Conservation (phyloP, 2,113 vertebrate species). For the Narcine bancroftii region DNA sequence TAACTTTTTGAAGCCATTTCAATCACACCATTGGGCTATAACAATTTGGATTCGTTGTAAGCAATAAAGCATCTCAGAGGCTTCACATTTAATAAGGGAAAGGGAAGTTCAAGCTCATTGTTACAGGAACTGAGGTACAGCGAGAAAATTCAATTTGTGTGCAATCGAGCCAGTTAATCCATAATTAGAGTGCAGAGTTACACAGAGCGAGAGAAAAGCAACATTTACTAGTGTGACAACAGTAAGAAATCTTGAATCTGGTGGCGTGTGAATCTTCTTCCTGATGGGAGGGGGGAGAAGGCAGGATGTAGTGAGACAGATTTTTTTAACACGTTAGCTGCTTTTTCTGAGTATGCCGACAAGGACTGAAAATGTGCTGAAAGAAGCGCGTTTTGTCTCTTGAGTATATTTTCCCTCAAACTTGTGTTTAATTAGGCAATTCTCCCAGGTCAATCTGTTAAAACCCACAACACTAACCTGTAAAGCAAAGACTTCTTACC, state of each 20-base stretch:
- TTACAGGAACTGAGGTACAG: no score
- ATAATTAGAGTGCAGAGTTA: no score
- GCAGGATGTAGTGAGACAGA: no score
- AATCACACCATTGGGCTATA: background rate
- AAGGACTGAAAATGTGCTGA: background rate
- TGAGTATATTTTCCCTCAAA: background rate
- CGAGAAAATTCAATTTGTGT: no score
- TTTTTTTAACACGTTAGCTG: no score
- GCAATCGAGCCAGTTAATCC: no score
- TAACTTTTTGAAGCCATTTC: background rate
- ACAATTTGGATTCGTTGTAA: background rate
- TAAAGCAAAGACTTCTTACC: slow-evolving; percentile 49
- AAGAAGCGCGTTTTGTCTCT: background rate
- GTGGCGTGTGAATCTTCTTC: no score
- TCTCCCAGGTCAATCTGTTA: background rate
- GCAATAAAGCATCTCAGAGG: background rate
- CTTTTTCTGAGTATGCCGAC: background rate
- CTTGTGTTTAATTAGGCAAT: background rate
- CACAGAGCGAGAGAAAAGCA: no score
- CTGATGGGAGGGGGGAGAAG: no score
- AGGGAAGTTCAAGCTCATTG: no score
- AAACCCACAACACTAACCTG: background rate
- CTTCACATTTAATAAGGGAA: background rate
- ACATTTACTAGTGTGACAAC: no score
- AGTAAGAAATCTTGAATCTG: no score